Base-by-base conservation (phyloP, 1,140 invertebrate species). In the Magallana ariakensis region DNA sequence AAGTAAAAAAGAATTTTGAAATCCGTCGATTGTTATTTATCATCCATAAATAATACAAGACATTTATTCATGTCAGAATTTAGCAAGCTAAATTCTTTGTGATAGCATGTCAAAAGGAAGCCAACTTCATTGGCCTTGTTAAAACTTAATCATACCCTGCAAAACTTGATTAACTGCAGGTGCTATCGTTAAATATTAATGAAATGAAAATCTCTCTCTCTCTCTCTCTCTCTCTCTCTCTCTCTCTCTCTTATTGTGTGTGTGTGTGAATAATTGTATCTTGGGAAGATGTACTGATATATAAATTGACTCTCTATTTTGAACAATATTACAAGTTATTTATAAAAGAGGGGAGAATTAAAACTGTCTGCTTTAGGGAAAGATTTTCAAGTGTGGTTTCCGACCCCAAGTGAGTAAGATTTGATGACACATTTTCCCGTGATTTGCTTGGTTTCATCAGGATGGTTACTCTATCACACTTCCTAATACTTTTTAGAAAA, bases 401-500 rank as follows among this genome's bases (percentile, higher is more conserved):
- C 66, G 66, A 26, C 22, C 22, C 22, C 2, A 75, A 13, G 22
- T 75, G 66, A 75, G 66, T 75, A 75, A 75, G 66, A 75, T 75
- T 11, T 2, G 8, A 75, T 75, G 66, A 75, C 66, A 75, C 66
- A 75, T 75, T 75, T 33, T 33, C 66, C 22, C 66, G 22, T 75
- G 66, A 26, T 75, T 22, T 33, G 33, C 15, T 75, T 33, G 22
- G 33, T 75, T 26, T 75, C 66, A 19, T 75, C 22, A 13, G 66
- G 66, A 19, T 75, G 22, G 66, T 75, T 75, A 26, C 66, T 11
- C 19, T 22, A 75, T 75, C 66, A 75, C 33, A 75, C 66, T 75
- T 75, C 66, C 66, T 75, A 75, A 75, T 19, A 75, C 66, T 75
- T 75, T 75, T 75, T 75, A 75, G 66, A 75, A 75, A 75, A 75